Evolutionary conservation across 2,888 invertebrate genomes (phyloP), one percentile per base, ranked within the genome.

Genomic region (Dexiosoma caninum): DNA sequence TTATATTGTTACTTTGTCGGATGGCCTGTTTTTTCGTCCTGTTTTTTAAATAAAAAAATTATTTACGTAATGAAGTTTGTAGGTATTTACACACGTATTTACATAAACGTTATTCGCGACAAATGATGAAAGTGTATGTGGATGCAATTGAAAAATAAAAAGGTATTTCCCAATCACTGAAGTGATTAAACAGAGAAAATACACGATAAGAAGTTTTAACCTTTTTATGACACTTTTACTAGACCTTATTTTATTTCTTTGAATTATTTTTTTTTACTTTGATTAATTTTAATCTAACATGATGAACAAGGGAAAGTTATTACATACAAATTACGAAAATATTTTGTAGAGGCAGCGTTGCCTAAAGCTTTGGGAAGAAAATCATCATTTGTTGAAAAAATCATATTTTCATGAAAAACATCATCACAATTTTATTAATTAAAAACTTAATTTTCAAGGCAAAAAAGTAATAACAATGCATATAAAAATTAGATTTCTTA

Each of bases 121-220:
- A 37, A 37, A 14, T 37, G 19, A 2, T 10, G 16, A 9, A 9
- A 40, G 3, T 23, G 42, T 10, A 32, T 5, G 14, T 10, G 1
- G 40, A 40, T 53, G 40, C 53, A 49, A 53, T 69, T 60, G 60
- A 40, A 59, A 53, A 75, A 53, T 77, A 69, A 62, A 81, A 72
- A 81, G 6, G 76, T 81, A 77, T 72, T 77, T 81, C 69, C 77
- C 77, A 81, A 81, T 81, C 81, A 72, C 77, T 57, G 51, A 72
- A 81, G 72, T 77, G 72, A 72, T 76, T 71, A 80, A 80, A 62
- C 44, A 27, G 27, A 64, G 53, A 37, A 67, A 55, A 40, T 0
- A 0, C 30, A 49, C 0, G 7, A 44, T 30, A 66, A 40, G n/a
- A 74, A 57, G 40, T 60, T 80, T 76, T 72, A 77, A 77, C 72